Evolutionary conservation across 2,797 vertebrate species (phyloP).

Genomic region (Chelidonichthys spinosus): DNA sequence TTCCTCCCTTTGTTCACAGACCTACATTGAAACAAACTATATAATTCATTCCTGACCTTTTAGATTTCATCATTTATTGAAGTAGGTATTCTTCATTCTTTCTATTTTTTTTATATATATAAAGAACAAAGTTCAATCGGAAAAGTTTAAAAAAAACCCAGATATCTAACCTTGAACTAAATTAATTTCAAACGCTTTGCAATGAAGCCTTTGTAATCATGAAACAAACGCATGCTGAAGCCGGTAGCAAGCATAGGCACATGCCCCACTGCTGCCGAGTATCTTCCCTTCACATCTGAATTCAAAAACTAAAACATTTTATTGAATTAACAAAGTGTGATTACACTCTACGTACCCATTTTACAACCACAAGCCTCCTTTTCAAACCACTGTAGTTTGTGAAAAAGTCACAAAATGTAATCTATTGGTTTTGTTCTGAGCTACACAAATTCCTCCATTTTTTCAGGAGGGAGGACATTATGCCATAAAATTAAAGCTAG

Average conservation of each 20-base stretch:
- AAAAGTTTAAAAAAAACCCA: background rate
- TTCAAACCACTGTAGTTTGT: background rate
- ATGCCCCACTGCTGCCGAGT: no score
- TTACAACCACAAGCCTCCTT: background rate
- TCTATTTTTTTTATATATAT: background rate
- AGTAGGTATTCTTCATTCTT: background rate
- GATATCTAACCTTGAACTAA: background rate
- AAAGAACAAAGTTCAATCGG: background rate
- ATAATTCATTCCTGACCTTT: background rate
- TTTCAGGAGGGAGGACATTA: no score
- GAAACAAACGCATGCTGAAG: constrained; percentile 22
- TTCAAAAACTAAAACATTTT: background rate
- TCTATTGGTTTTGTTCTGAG: no score
- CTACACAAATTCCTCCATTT: no score
- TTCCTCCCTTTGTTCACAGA: constrained; percentile 1
- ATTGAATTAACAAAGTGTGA: background rate
- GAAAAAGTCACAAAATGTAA: no score
- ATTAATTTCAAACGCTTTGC: constrained; percentile 24
- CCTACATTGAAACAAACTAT: background rate
- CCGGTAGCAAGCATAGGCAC: background rate
- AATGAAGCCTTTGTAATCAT: constrained; percentile 39
- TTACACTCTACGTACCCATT: background rate
- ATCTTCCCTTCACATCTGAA: no score
- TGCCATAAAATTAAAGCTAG: no score
- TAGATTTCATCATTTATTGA: background rate